Evolutionary conservation across 1,140 invertebrate genomes (phyloP), one percentile per base, ranked within the genome.

Genomic region (Apis dorsata): DNA sequence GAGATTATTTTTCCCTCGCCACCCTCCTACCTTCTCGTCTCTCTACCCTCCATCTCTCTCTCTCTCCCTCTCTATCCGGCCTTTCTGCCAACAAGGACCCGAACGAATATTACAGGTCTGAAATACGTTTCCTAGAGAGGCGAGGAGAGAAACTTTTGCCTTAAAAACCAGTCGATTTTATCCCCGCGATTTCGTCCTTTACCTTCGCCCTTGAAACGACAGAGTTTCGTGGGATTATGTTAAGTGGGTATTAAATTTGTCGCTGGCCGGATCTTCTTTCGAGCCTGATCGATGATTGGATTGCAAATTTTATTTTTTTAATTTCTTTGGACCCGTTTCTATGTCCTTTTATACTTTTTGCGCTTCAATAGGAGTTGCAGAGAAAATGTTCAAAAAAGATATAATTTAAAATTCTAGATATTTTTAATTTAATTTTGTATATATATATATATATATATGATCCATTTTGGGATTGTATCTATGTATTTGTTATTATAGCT

Each of bases 1-100:
- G 90, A 89, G 90, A 91, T 91, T 91, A 91, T 91, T 91, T 91
- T 91, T 89, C 90, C 80, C 90, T 90, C 57, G 59, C 62, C 15
- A 71, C 28, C 51, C 15, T 65, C 59, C 70, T 71, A 9, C 51
- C 72, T 53, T 69, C 49, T 53, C 72, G 34, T 34, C 34, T 34
- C 10, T 62, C 19, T 53, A 4, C 49, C 1, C 51, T n/a, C 51
- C 3, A 2, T 80, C 24, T 28, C 62, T 63, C 24, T 28, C 62
- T 63, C 7, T 17, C 24, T 19, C 7, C 28, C 17, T 57, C 11
- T 13, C 69, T 86, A 74, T 87, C 72, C 49, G 74, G 57, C 68
- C 34, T 63, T 66, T 80, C 49, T 49, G n/a, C 13, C 81, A 60
- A 69, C 59, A 34, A 68, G 19, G 15, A 78, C 65, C 68, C 53